A percentile compares a stretch with the other conserved stretches of the same genome.
These are phyloP conservation scores for Solen grandis DNA, from an alignment of 1,140 invertebrate species.

Conservation along the genomic window DNA sequence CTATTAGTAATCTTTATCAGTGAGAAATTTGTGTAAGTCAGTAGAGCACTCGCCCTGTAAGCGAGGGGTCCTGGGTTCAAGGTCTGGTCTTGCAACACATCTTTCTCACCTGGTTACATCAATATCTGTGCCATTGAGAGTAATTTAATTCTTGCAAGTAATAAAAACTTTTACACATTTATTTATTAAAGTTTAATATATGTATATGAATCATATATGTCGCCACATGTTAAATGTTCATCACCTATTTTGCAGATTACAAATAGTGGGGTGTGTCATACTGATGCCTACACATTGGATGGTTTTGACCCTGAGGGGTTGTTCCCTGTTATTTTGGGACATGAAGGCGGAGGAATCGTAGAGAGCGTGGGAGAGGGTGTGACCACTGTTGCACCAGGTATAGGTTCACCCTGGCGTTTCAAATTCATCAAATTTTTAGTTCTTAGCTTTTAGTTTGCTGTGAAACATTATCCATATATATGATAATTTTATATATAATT, in stretches of 20 bases:
- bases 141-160: not conserved
- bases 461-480: not conserved
- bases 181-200: too few species aligned
- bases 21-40: too few species aligned
- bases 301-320: slow-evolving; percentile 96
- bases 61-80: not conserved
- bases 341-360: slow-evolving; percentile 93
- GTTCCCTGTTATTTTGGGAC: slow-evolving; percentile 92
- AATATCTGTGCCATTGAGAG: not conserved
- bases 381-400: slow-evolving; percentile 90
- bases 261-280: slow-evolving; percentile 97
- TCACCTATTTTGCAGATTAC: slow-evolving; percentile 85
- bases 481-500: not conserved
- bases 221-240: too few species aligned
- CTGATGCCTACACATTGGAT: slow-evolving; percentile 96
- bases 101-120: not conserved
- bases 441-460: not conserved
- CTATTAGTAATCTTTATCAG: too few species aligned
- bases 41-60: too few species aligned
- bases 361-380: slow-evolving; percentile 98
- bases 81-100: not conserved
- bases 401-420: not conserved
- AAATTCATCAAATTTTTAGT: not conserved
- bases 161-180: not conserved
- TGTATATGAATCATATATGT: too few species aligned